phyloP scores from a whole-genome alignment of 2,888 invertebrate species.

The Hydrotaea diabolus region DNA sequence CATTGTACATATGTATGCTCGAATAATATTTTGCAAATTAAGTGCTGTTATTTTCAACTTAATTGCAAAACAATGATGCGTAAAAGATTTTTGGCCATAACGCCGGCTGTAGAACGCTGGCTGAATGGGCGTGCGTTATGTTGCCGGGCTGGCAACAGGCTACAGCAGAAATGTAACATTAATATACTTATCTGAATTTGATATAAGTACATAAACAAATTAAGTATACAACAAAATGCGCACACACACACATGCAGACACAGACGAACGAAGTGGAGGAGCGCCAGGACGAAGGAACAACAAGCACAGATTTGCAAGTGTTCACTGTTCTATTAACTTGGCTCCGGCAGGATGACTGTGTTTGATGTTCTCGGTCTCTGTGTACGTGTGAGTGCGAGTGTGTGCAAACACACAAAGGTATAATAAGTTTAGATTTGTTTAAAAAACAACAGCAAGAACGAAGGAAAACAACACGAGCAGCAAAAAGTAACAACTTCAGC shows the following conservation, averaged over 20 bases:
- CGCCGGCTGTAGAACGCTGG: not conserved
- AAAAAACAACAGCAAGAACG: slow-evolving; percentile 18
- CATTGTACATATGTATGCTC: not conserved
- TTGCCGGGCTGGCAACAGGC: not conserved
- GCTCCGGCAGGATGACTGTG: not conserved
- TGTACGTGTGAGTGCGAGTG: slow-evolving; percentile 18
- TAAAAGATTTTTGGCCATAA: slow-evolving; percentile 31
- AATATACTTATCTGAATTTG: slow-evolving; percentile 47
- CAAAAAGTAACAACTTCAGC: slow-evolving; percentile 40
- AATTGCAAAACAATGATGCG: slow-evolving; percentile 64
- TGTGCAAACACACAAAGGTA: slow-evolving; percentile 37
- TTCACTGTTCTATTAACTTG: slow-evolving; percentile 31
- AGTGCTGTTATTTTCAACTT: slow-evolving; percentile 61
- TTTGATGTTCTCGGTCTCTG: not conserved
- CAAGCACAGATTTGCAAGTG: slow-evolving; percentile 49
- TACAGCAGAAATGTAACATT: slow-evolving; percentile 44
- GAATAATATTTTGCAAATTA: slow-evolving; percentile 68
- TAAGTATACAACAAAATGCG: slow-evolving; percentile 14
- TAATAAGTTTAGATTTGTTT: slow-evolving; percentile 52
- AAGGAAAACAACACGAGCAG: slow-evolving; percentile 8
- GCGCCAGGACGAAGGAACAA: not conserved
- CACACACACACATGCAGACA: slow-evolving; percentile 2
- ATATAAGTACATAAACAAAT: slow-evolving; percentile 38
- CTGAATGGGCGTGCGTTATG: not conserved
- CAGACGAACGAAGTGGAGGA: not conserved